Base-by-base conservation (phyloP, 2,888 invertebrate genomes). In the Philereme vetulata region DNA sequence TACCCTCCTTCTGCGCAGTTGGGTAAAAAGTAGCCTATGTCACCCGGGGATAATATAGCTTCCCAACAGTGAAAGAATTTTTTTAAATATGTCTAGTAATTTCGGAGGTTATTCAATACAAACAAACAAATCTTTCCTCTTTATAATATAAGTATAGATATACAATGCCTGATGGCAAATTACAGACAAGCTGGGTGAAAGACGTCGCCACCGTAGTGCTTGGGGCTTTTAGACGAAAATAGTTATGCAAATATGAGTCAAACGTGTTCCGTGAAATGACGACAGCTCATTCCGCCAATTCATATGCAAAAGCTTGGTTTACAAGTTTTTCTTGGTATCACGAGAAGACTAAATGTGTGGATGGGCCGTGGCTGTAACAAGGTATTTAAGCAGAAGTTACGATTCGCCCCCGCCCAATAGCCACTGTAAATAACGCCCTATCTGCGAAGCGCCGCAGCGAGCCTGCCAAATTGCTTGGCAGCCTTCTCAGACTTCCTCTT, bases 401-500 rank as follows among this genome's bases (percentile, higher is more conserved):
- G 86, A 84, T 77, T 79, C 72, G 76, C 77, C 79, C 68, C 77
- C 76, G 72, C 79, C 82, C 82, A 85, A 86, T 83, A 77, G 85
- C 83, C 78, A 79, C 78, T 77, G 86, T 90, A 90, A 89, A 90
- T 88, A 88, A 88, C 82, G 79, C 76, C 78, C 77, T 88, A 88
- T 88, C 86, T 86, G 70, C 77, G 80, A 76, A 80, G 77, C 83
- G 81, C 80, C 80, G 80, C 80, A 76, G 78, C 80, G 80, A 74
- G 72, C 81, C 79, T 86, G 90, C 90, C 90, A 88, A 89, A 90
- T 88, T 86, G 84, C 90, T 89, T 90, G 89, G 88, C 90, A 90
- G 76, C 84, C 84, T 86, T 77, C 84, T 86, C 84, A 85, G 85
- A 85, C 85, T 86, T 86, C 85, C 88, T 82, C 84, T 84, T 87